These are phyloP conservation scores for Setipinna tenuifilis DNA, from an alignment of 2,797 vertebrate species.

Conservation along the genomic window DNA sequence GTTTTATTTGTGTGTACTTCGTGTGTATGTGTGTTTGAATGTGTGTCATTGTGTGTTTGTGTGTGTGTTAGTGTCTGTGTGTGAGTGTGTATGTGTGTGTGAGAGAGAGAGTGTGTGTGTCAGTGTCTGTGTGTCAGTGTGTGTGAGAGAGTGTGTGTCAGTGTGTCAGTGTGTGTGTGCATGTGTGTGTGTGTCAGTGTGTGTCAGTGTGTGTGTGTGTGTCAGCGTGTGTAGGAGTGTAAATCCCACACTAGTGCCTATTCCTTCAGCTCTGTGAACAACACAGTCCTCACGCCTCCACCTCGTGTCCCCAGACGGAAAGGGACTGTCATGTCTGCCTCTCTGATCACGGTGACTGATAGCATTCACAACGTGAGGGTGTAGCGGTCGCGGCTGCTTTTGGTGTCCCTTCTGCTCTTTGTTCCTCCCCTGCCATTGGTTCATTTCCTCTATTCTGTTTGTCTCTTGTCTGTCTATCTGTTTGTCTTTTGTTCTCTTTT, in stretches of 20 bases:
- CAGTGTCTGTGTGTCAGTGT: too few species aligned
- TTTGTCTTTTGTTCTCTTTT: background rate
- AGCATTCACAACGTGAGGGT: background rate
- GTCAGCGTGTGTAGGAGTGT: background rate
- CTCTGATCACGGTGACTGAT: background rate
- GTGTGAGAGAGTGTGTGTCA: too few species aligned
- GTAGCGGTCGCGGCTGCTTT: background rate
- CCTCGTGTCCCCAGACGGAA: background rate
- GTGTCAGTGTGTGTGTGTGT: slow-evolving; percentile 4
- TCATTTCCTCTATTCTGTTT: background rate
- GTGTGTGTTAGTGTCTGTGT: background rate
- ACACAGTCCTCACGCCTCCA: background rate
- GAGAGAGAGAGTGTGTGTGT: background rate
- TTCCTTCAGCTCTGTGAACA: background rate
- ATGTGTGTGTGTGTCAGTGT: background rate
- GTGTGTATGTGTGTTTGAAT: background rate
- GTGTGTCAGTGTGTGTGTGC: too few species aligned
- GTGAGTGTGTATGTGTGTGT: slow-evolving; percentile 4
- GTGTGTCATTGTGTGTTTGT: background rate
- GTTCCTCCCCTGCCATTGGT: background rate
- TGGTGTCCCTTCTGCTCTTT: background rate
- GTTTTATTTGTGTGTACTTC: too few species aligned
- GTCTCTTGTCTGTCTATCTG: background rate
- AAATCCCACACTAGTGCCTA: background rate
- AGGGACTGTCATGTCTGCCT: background rate